Evolutionary conservation across 2,113 vertebrate species (phyloP).

Genomic region (Rutilus rutilus): DNA sequence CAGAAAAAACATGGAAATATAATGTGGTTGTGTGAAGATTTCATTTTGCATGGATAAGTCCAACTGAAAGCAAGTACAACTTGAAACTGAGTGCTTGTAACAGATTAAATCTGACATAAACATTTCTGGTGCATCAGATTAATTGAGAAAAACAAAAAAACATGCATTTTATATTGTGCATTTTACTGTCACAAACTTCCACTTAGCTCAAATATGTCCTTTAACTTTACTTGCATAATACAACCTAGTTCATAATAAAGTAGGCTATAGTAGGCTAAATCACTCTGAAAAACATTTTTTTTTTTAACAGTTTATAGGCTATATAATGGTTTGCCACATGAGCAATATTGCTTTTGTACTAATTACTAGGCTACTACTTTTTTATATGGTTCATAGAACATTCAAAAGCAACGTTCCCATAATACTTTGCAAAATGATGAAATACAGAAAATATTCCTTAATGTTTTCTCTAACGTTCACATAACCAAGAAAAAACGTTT

Average conservation of each 20-base stretch:
- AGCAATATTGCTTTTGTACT: not conserved
- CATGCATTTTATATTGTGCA: too few species aligned
- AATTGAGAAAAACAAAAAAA: not conserved
- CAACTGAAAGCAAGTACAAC: not conserved
- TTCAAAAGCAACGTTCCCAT: too few species aligned
- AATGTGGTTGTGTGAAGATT: not conserved
- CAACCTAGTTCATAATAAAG: not conserved
- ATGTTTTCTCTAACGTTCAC: too few species aligned
- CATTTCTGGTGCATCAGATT: not conserved
- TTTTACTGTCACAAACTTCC: not conserved
- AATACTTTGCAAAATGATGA: too few species aligned
- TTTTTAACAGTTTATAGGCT: too few species aligned
- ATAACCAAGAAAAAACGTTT: too few species aligned
- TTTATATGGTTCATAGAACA: too few species aligned
- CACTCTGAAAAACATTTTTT: not conserved
- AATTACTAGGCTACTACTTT: too few species aligned
- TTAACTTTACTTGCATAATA: not conserved
- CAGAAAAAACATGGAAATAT: slow-evolving; percentile 4
- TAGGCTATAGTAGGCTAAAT: not conserved
- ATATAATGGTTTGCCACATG: not conserved
- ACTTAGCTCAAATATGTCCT: not conserved
- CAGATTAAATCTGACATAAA: not conserved
- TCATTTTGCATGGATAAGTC: not conserved
- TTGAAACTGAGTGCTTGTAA: not conserved
- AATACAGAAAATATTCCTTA: too few species aligned